Evolutionary conservation across 2,113 vertebrate genomes (phyloP), one percentile per base, ranked within the genome.

Genomic region (Spea multiplicata): DNA sequence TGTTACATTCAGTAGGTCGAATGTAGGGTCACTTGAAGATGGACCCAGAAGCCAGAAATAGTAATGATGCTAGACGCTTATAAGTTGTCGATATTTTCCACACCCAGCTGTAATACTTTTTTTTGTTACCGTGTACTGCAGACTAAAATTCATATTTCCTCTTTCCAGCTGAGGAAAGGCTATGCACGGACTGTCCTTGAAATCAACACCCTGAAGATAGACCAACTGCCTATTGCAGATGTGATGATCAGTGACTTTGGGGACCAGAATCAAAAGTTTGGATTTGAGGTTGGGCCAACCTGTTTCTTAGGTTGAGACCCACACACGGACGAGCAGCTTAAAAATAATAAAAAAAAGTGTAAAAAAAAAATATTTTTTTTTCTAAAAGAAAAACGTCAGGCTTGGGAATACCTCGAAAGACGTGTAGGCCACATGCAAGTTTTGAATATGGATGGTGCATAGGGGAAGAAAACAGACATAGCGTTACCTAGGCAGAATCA

Each of bases 241-340:
- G 94, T 99, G 85, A 98, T 97, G 96, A 92, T 99, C 87, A 97
- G 93, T 94, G 97, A 99, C 94, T 99, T 99, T 93, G 97, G 97
- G 78, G 96, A 99, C 84, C 93, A 95, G 73, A 97, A 93, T 88
- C 97, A 99, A 91, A 99, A 98, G 90, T 99, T 99, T 87, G 97
- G 97, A 86, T 99, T 99, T 85, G 96, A 99, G 93, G 95, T 99
- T 44, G 96, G 97, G 84, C 93, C 97, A 59, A 94, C 93, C 88
- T 99, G 97, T 89, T 99, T 98, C 91, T 96, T 99, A 85, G 97
- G 97, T 90, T 99, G 94, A 93, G 86, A 84, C 86, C 85, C 50
- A 16, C 71, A 78, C 52, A 7, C 16, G 76, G 77, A 79, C 77
- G 67, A 73, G 65, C 78, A 68, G 78, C 78, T 80, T 80, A 65